Evolutionary conservation across 2,888 invertebrate species (phyloP).

Genomic region (Pristionchus exspectatus): DNA sequence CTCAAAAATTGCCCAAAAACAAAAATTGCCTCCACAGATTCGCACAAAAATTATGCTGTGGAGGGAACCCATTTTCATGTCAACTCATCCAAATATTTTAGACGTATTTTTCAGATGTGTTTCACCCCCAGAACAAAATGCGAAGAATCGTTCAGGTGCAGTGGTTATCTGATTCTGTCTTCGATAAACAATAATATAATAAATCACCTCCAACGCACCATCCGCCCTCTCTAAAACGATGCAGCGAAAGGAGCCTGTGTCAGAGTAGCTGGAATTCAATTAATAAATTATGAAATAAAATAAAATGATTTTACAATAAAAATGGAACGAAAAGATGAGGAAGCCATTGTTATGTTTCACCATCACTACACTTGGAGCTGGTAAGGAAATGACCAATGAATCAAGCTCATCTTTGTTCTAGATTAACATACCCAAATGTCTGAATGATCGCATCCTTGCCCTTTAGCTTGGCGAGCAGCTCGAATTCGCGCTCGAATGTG

Average conservation of each 20-base stretch:
- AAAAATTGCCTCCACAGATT: too few relatives aligned
- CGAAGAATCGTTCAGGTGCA: too few relatives aligned
- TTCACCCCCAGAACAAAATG: too few relatives aligned
- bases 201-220: constrained; percentile 4
- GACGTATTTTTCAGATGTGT: too few relatives aligned
- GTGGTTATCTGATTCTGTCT: too few relatives aligned
- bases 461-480: background rate
- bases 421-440: background rate
- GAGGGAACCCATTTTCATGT: too few relatives aligned
- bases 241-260: background rate
- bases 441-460: constrained; percentile 30
- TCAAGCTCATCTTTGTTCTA: too few relatives aligned
- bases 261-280: background rate
- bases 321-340: background rate
- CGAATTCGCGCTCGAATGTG: constrained; percentile 30
- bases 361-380: too few relatives aligned
- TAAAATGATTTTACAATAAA: background rate
- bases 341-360: background rate
- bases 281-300: background rate
- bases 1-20: too few relatives aligned
- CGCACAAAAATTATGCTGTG: too few relatives aligned
- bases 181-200: background rate
- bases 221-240: constrained; percentile 15
- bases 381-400: too few relatives aligned
- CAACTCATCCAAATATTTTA: too few relatives aligned